These are phyloP conservation scores for Agrenia bidenticulata DNA, from an alignment of 2,888 invertebrate species.

Conservation along the genomic window DNA sequence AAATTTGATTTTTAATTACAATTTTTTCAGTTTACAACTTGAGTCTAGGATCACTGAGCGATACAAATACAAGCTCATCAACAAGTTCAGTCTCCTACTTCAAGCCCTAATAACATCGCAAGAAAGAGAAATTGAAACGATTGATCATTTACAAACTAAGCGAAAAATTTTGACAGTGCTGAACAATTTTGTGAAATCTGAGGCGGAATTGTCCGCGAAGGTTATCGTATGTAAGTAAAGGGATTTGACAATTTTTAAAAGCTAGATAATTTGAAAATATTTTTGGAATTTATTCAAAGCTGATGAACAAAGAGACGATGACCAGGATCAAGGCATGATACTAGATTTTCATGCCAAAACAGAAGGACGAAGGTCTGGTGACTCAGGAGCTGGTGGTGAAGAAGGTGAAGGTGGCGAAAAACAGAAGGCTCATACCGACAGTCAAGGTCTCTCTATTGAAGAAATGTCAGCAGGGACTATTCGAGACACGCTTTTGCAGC, in stretches of 20 bases:
- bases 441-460: slow-evolving; percentile 10
- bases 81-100: slow-evolving; percentile 46
- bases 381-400: slow-evolving; percentile 29
- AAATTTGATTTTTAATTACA: too few relatives aligned
- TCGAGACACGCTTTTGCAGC: slow-evolving; percentile 42
- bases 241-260: background rate
- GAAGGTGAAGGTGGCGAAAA: slow-evolving; percentile 18
- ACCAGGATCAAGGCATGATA: slow-evolving; percentile 27
- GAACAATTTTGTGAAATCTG: slow-evolving; percentile 38
- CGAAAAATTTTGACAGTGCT: slow-evolving; percentile 39
- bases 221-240: slow-evolving; percentile 16
- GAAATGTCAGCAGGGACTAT: slow-evolving; percentile 25
- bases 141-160: slow-evolving; percentile 40
- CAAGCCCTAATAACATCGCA: slow-evolving; percentile 49
- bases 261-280: background rate
- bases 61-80: slow-evolving; percentile 39
- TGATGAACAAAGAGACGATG: slow-evolving; percentile 35
- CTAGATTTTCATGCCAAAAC: slow-evolving; percentile 19
- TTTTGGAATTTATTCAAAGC: slow-evolving; percentile 4
- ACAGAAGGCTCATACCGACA: too few relatives aligned
- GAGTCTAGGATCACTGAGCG: slow-evolving; percentile 45
- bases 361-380: slow-evolving; percentile 3
- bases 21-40: slow-evolving; percentile 25
- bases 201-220: slow-evolving; percentile 26
- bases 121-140: slow-evolving; percentile 47